Base-by-base conservation (phyloP, 2,888 invertebrate species). In the Flexamia atlantica region DNA sequence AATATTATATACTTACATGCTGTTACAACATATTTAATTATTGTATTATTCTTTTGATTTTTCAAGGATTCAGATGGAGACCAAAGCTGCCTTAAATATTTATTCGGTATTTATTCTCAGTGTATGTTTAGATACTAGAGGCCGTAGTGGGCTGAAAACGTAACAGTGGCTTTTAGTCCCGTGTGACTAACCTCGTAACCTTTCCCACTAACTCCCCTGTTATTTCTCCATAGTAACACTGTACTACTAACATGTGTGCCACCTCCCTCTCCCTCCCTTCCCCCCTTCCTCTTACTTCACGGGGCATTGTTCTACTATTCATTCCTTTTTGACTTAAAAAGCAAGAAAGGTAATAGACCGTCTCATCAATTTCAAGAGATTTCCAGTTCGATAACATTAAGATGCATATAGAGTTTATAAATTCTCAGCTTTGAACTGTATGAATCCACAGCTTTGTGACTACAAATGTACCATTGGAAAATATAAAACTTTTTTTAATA, bases 11-110 rank as follows among this genome's bases (percentile, higher is more conserved):
- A 23, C 2, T 53, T 53, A 28, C 20, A 64, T 57, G 32, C 70
- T 23, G 20, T 70, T 20, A 40, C 40, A 20, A 40, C 3, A 74
- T 46, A 28, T 76, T 46, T 70, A 76, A 76, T 46, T 79, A 79
- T 79, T 79, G 57, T 79, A 57, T 79, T 57, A 79, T 79, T 53
- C 86, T 85, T 86, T 87, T 87, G 86, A 85, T 86, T 88, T 87
- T 88, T 88, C 86, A 88, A 90, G 89, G 90, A 90, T 87, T 89
- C 90, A 88, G 90, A 89, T 89, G 91, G 90, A 89, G 91, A 93
- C 91, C 92, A 92, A 91, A 93, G 93, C 93, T 94, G 94, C 93
- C 93, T 94, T 91, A 93, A 92, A 93, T 93, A 93, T 91, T 92
- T 94, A 90, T 93, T 94, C 91, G 93, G 93, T 90, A 93, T 93